Base-by-base conservation (phyloP, 2,113 vertebrate species). In the Xiphorhynchus elegans region DNA sequence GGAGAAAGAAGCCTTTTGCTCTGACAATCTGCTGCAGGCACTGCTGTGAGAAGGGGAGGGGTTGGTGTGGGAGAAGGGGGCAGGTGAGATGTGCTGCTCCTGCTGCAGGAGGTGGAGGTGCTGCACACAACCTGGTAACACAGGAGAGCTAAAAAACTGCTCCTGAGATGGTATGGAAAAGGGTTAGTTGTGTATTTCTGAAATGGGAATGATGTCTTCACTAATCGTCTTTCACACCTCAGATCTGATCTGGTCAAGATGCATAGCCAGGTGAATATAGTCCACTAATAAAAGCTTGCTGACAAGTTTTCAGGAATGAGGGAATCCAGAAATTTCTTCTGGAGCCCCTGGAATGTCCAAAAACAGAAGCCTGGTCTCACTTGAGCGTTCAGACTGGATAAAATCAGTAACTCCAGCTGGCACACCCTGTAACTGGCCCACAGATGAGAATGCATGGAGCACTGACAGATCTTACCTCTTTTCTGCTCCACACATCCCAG, bases 21-120 rank as follows among this genome's bases (percentile, higher is more conserved):
- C 68, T 87, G 96, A 95, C 96, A 96, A 90, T 96, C 94, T 84
- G 23, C 93, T 91, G 77, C 91, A 80, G 63, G 28, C 33, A 6
- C 50, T 39, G 44, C 44, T 19, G 64, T 37, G 23, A 15, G 42
- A 14, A 74, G 64, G 24, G 15, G 42, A 69, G 70, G 37, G 77
- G 31, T 35, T 11, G 23, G 42, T 25, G 47, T 26, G 59, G 84
- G 76, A 44, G 62, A 53, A 75, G 50, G 0, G 50, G 9, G 28
- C 29, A 62, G 60, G 74, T 58, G 53, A 53, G 66, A 37, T 11
- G 44, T 37, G 64, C 86, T 72, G 73, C 86, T 95, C 31, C 72
- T 69, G 53, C 46, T 77, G 28, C 1, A 26, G 47, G 46, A 21
- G 20, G 31, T 35, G 70, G 69, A 82, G 59, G 39, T 85, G 75